Evolutionary conservation across 2,113 vertebrate genomes (phyloP), one percentile per base, ranked within the genome.

Genomic region (Maylandia zebra): DNA sequence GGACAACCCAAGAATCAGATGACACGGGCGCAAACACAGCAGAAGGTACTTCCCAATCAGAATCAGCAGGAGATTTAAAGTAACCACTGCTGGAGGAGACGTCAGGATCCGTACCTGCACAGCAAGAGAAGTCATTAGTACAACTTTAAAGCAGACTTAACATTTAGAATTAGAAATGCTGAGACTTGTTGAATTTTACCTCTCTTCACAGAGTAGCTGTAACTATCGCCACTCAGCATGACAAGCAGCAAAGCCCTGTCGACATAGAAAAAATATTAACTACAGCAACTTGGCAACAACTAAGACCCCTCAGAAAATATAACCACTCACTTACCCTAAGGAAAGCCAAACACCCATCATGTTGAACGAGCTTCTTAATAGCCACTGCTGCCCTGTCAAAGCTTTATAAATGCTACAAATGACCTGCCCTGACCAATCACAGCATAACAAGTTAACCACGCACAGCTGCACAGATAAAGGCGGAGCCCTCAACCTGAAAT

Each of bases 371-470:
- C 24, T 30, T 27, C 27, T 66, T 38, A 50, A 8, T 1, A 81
- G 4, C 4, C 10, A 10, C 5, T 13, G 4, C 8, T 1, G 10
- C 8, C 9, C 24, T 32, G 13, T 24, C 24, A 55, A 13, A 52
- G 9, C 16, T 19, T 86, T 82, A 50, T 22, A 59, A 38, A 55
- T 43, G 36, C 11, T 24, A 16, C 79, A 38, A 3, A 22, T 81
- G 78, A 82, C 43, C 74, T 43, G 41, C 27, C 13, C 50, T 76
- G 86, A 84, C 83, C 86, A 91, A 88, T 92, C 88, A 88, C 74
- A 61, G 32, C 36, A 3, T 0, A 13, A 52, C 11, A 1, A 81
- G 78, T 34, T 52, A 53, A 90, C 3, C 3, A 82, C 7, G 2
- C 76, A 86, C 89, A 89, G 88, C 71, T 83, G 91, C 50, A 43